Conservation (phyloP, 2,113 vertebrate species). For the Furnarius figulus region DNA sequence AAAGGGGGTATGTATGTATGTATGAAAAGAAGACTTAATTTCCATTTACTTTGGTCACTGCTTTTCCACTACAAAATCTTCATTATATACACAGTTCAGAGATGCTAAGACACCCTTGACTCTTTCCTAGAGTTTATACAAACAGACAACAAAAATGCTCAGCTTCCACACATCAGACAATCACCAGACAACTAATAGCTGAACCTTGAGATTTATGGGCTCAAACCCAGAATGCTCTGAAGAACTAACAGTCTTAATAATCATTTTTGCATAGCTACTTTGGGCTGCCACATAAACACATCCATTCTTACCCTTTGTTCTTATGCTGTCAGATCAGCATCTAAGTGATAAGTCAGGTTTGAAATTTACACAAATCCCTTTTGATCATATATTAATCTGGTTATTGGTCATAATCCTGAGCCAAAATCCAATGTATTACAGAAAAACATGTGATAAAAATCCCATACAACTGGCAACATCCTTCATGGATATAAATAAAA, state of each 20-base stretch:
- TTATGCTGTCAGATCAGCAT: neutral
- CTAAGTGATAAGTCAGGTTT: neutral
- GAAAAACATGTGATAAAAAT: neutral
- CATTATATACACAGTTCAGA: neutral
- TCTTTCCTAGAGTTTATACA: neutral
- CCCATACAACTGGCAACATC: neutral
- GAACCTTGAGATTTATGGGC: neutral
- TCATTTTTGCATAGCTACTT: neutral
- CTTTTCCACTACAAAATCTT: neutral
- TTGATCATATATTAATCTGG: neutral
- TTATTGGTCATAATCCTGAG: neutral
- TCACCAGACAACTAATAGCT: neutral
- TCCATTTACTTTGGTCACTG: neutral
- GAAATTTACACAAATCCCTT: neutral
- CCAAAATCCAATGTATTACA: neutral
- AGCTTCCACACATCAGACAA: neutral
- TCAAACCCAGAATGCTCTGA: neutral
- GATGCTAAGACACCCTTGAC: neutral
- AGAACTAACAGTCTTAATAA: neutral
- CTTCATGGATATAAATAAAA: neutral
- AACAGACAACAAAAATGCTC: neutral
- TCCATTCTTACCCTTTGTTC: neutral
- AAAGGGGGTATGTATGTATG: rapidly evolving
- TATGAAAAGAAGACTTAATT: neutral
- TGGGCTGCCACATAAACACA: neutral